Base-by-base conservation (phyloP, 2,113 vertebrate species). In the Tamias sibiricus region DNA sequence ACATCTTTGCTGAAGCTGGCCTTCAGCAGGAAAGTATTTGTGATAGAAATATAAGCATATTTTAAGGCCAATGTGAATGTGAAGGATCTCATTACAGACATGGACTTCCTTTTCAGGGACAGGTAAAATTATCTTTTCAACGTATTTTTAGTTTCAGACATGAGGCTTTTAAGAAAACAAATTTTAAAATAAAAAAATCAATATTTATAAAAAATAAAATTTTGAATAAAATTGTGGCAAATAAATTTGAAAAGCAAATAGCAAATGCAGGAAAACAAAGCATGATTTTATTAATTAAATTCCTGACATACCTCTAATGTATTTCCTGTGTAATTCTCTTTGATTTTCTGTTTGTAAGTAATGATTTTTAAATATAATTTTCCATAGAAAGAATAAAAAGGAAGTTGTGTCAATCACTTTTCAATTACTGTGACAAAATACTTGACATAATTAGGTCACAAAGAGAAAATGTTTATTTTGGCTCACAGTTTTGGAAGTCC, bases 51-150 rank as follows among this genome's bases (percentile, higher is more conserved):
- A 13, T 35, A 68, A 89, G 37, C 4, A 47, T 54, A 75, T 59
- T 84, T 82, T 40, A 7, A 74, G 40, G 19, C 30, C 35, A 30
- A 2, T 5, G 28, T 91, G 47, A 49, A 17, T 32, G 35, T 84
- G 30, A 93, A 85, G 20, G 76, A 35, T 88, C 37, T n/a, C 26
- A 90, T 10, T 99, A 97, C 76, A 98, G 97, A 90, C 96, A 32
- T 47, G 99, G 99, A 8, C 97, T 99, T 20, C 98, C 98, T 47
- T 96, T 98, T 49, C 98, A 90, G 26, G 98, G 98, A 13, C 98
- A 77, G 98, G 98, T 99, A 98, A 83, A 97, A 74, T 57, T 92
- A 81, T 30, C 49, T 95, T 91, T 89, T 92, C n/a, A 69, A 49
- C 14, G n/a, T 40, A 90, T 72, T 37, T 20, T 62, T 44, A 74